Conservation (phyloP, 1,140 invertebrate species). For the Zaprionus taronus region DNA sequence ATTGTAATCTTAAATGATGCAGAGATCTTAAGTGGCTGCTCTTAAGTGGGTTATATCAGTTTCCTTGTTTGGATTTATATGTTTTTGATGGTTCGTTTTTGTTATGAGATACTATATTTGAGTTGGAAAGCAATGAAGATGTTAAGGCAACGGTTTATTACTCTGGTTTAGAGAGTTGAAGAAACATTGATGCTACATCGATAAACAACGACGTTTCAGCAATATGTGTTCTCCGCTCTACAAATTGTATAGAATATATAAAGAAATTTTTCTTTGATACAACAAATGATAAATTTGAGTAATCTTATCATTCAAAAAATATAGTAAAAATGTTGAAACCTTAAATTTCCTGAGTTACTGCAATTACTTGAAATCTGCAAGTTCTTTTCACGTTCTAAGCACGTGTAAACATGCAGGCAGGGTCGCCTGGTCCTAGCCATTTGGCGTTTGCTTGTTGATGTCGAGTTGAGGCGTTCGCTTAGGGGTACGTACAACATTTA, state of each 20-base stretch:
- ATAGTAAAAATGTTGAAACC: too few relatives aligned
- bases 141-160: neutral
- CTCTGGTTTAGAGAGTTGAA: too few relatives aligned
- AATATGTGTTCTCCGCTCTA: too few relatives aligned
- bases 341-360: too few relatives aligned
- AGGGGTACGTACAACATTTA: constrained; percentile 47
- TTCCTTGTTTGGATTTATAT: neutral
- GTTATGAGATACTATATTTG: neutral
- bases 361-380: too few relatives aligned
- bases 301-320: too few relatives aligned
- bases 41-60: neutral
- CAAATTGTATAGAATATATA: too few relatives aligned
- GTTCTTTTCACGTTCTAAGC: neutral
- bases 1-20: neutral
- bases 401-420: constrained; percentile 19
- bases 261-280: too few relatives aligned
- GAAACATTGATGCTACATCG: too few relatives aligned
- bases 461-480: constrained; percentile 17
- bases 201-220: too few relatives aligned
- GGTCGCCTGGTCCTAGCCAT: constrained; percentile 16
- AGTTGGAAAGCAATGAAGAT: neutral
- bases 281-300: too few relatives aligned
- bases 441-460: constrained; percentile 42
- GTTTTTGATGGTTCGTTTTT: neutral
- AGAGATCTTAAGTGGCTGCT: too few relatives aligned